phyloP scores from a whole-genome alignment of 2,888 invertebrate genomes.

The Lomographa bimaculata region DNA sequence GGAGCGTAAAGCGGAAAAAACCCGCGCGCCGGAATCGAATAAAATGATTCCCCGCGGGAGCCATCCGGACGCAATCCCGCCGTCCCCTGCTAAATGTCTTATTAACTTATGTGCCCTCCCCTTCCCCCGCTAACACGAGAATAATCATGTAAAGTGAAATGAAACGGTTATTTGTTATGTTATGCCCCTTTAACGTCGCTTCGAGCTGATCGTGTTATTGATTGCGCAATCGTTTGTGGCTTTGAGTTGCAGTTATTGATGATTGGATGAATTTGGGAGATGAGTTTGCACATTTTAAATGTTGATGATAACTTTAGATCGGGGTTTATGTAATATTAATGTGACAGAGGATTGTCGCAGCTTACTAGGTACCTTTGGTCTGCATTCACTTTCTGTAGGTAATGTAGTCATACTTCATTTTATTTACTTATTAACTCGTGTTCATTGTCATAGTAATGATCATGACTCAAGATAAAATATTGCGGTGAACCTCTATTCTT shows the following conservation, averaged over 20 bases:
- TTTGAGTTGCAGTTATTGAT: slow-evolving; percentile 34
- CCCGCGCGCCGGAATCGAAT: slow-evolving; percentile 86
- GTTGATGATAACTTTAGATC: too few species aligned
- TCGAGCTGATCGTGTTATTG: slow-evolving; percentile 65
- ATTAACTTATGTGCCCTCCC: slow-evolving; percentile 78
- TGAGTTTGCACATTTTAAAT: slow-evolving; percentile 22
- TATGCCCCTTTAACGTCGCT: slow-evolving; percentile 66
- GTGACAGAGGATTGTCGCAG: too few species aligned
- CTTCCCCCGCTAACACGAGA: slow-evolving; percentile 69
- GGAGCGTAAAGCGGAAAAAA: slow-evolving; percentile 81
- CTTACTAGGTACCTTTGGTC: too few species aligned
- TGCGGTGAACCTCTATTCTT: too few species aligned
- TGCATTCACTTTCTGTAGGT: too few species aligned
- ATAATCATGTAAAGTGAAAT: slow-evolving; percentile 84
- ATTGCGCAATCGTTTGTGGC: slow-evolving; percentile 65
- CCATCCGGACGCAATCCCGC: slow-evolving; percentile 87
- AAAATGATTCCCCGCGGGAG: slow-evolving; percentile 89
- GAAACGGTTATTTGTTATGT: slow-evolving; percentile 83
- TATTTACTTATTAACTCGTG: too few species aligned
- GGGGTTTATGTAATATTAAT: too few species aligned
- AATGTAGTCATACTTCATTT: too few species aligned
- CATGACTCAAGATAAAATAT: too few species aligned
- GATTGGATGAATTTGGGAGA: slow-evolving; percentile 18
- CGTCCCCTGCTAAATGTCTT: slow-evolving; percentile 83
- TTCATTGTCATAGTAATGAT: too few species aligned